Evolutionary conservation across 2,113 vertebrate species (phyloP), one percentile per base, ranked within the genome.

Genomic region (Corythornis vintsioides): DNA sequence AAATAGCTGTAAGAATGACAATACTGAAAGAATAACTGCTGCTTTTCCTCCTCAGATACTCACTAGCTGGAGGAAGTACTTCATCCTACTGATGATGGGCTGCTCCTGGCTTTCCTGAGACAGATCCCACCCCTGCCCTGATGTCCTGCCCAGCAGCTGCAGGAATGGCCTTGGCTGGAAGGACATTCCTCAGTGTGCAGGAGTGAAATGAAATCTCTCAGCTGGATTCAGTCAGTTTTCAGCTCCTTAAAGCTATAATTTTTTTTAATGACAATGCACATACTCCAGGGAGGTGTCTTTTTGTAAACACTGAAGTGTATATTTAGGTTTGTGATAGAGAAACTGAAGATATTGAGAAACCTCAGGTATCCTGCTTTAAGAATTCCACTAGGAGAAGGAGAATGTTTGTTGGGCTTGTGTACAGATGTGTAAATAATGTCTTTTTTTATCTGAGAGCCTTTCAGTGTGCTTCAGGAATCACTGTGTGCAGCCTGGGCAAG

Each of bases 291-390:
- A 97, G 96, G 94, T 97, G 93, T 97, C 96, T 97, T 97, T 97
- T 96, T 96, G 83, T 96, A 97, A 97, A 96, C 97, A 97, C 97
- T 97, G 97, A 98, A 97, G 94, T 96, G 97, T 98, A 97, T 95
- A 96, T 98, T 97, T 98, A 96, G 96, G 97, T 98, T 98, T 98
- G 96, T 76, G 96, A 94, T 96, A 97, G 98, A 98, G 98, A 97
- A 97, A 98, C 95, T 87, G 97, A 98, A 98, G 98, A 98, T 98
- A 91, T 98, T 98, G 97, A 97, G 98, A 98, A 98, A 98, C 97
- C 99, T 99, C 99, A 99, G 99, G 99, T 99, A 99, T 98, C 97
- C 97, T 98, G 98, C 98, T 98, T 98, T 97, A 98, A 97, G 89
- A 97, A 97, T 96, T 92, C 96, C 94, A 97, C 96, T 98, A 97